Percentiles rank a stretch among this genome's conserved stretches.
Evolutionary conservation across 2,113 vertebrate genomes (phyloP).

Genomic region (Seriola aureovittata): DNA sequence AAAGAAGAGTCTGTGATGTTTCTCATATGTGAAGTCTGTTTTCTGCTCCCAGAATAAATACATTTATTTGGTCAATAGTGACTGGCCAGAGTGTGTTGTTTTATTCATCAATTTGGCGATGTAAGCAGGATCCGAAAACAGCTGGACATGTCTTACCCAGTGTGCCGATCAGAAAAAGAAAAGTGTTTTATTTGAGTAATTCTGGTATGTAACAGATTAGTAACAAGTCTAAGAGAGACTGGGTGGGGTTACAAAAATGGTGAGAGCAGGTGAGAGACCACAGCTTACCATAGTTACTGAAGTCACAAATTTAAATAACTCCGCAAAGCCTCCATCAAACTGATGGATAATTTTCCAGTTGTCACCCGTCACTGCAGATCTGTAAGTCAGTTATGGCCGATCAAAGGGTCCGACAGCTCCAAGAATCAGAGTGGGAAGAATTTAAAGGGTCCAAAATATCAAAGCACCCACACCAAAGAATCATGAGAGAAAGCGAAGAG

Average conservation of each 20-base stretch:
- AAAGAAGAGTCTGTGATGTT: not conserved
- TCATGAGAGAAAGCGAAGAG: not conserved
- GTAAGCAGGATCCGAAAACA: not conserved
- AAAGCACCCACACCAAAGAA: not conserved
- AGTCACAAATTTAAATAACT: too few relatives aligned
- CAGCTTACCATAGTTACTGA: too few relatives aligned
- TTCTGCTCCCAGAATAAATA: not conserved
- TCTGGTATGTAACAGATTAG: too few relatives aligned
- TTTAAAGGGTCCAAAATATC: not conserved
- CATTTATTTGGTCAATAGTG: not conserved
- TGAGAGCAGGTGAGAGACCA: not conserved
- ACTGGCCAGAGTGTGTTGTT: not conserved
- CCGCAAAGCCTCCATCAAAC: too few relatives aligned
- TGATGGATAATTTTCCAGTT: too few relatives aligned
- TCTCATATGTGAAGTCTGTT: not conserved
- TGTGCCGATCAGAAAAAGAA: not conserved
- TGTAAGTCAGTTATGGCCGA: too few relatives aligned
- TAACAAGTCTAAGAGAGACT: not conserved
- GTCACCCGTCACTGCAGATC: too few relatives aligned
- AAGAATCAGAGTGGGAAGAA: not conserved
- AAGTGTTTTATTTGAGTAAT: not conserved
- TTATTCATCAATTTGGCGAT: not conserved
- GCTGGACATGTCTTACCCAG: not conserved
- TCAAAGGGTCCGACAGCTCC: not conserved
- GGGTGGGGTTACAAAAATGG: not conserved